These are phyloP conservation scores for Betta splendens DNA, from an alignment of 2,797 vertebrate species.

Conservation along the genomic window DNA sequence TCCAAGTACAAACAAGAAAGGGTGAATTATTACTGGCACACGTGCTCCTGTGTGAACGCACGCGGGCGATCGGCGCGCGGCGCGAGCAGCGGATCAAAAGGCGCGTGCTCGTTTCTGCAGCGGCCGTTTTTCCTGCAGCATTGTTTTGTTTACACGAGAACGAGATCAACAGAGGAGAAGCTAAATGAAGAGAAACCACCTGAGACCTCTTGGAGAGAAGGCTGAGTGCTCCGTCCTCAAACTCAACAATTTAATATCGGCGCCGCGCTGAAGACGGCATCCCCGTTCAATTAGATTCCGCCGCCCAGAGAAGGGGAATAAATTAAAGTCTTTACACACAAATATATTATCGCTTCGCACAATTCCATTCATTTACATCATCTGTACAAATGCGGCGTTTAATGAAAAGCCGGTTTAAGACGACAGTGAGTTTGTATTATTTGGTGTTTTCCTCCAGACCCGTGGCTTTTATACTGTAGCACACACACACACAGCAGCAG, in stretches of 20 bases:
- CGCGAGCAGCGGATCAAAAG: conserved; percentile 34
- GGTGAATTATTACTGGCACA: conserved; percentile 21
- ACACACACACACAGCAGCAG: too few relatives aligned
- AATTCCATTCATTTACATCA: conserved; percentile 42
- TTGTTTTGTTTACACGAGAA: conserved; percentile 66
- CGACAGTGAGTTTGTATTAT: conserved; percentile 16
- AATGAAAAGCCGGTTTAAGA: conserved; percentile 46
- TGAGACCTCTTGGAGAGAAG: conserved; percentile 63
- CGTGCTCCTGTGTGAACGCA: background rate
- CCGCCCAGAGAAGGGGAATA: conserved; percentile 55
- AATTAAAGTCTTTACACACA: conserved; percentile 56
- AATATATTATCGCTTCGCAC: conserved; percentile 44
- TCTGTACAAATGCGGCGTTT: conserved; percentile 29
- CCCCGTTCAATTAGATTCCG: conserved; percentile 67
- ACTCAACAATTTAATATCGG: conserved; percentile 64
- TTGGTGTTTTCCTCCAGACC: conserved; percentile 1
- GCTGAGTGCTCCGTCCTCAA: conserved; percentile 66
- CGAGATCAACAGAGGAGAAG: conserved; percentile 49
- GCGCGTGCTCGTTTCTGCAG: conserved; percentile 36
- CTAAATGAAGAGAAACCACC: conserved; percentile 69
- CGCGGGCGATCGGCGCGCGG: conserved; percentile 23
- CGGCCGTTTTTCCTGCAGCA: conserved; percentile 33
- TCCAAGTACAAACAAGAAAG: conserved; percentile 1
- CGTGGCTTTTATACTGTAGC: background rate
- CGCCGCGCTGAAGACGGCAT: conserved; percentile 47